phyloP scores from a whole-genome alignment of 2,888 invertebrate genomes.

The Lasioglossum lativentre region DNA sequence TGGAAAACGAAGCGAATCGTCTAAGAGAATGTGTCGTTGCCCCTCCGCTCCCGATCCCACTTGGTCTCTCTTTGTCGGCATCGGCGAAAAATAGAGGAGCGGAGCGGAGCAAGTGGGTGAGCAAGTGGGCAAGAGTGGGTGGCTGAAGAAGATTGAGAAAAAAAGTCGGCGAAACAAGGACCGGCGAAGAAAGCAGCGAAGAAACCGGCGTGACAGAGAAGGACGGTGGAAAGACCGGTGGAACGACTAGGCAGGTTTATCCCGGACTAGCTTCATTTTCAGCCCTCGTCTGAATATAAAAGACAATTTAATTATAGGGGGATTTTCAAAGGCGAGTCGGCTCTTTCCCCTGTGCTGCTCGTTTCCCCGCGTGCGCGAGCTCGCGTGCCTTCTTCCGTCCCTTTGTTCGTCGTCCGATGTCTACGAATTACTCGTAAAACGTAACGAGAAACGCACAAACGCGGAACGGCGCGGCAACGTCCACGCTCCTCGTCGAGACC shows the following conservation, averaged over 20 bases:
- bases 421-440: constrained; percentile 36
- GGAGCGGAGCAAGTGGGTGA: constrained; percentile 13
- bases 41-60: not conserved
- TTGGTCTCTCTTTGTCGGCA: not conserved
- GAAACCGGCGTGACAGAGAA: constrained; percentile 1
- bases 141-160: constrained; percentile 10
- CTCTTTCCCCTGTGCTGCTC: constrained; percentile 21
- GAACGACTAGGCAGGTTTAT: constrained; percentile 73
- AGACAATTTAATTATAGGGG: constrained; percentile 80
- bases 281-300: constrained; percentile 77
- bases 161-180: constrained; percentile 9
- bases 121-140: not conserved
- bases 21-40: constrained; percentile 63
- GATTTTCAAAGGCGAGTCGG: constrained; percentile 73
- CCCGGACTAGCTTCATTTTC: constrained; percentile 75
- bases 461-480: not conserved
- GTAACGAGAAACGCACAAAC: constrained; percentile 12
- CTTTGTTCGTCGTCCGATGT: constrained; percentile 41
- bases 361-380: constrained; percentile 18
- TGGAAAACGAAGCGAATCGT: constrained; percentile 66
- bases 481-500: not conserved
- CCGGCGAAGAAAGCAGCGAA: constrained; percentile 14
- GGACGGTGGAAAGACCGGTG: constrained; percentile 27
- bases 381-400: constrained; percentile 20
- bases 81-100: not conserved